Evolutionary conservation across 2,797 vertebrate species (phyloP), one percentile per base, ranked within the genome.

Genomic region (Siniperca undulata): DNA sequence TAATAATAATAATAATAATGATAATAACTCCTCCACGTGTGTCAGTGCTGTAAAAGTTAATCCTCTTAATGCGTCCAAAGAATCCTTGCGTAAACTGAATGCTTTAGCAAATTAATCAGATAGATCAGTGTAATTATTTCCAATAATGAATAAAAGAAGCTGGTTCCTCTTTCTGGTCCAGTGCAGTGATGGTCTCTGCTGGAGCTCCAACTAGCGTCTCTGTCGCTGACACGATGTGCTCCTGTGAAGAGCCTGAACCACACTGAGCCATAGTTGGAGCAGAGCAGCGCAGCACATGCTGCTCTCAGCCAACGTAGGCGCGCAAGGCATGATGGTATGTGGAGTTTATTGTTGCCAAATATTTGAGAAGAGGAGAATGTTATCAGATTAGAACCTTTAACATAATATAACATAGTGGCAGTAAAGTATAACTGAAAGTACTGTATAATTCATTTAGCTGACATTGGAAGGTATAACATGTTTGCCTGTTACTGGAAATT

Each of bases 201-300:
- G 42, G 42, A 30, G 56, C 53, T 62, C 59, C 61, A n/a, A 20
- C 2, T 0, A 4, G 53, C 50, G 58, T 52, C 84, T 74, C 19
- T 50, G 72, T 16, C 13, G 66, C 64, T 14, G 44, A 22, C 12
- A 19, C 70, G 86, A 74, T 73, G 53, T 78, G 64, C 70, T 60
- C 71, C 75, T 3, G 56, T 50, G 46, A 27, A 77, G 79, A 85
- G 90, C 79, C 89, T 19, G 71, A 90, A 70, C 81, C 72, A 72
- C 78, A 95, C 89, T 95, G 93, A 93, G 93, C 94, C 94, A 95
- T 95, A 87, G 81, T 90, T 78, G 17, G 61, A 86, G 60, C 53
- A 7, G 10, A 67, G 84, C 87, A 70, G 74, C 74, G 66, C 62
- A 85, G 89, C 91, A 90, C 91, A 90, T 84, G 91, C 88, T 86